Conservation (phyloP, 92 coral and sea anemone genomes). For the Nematostella vectensis region DNA sequence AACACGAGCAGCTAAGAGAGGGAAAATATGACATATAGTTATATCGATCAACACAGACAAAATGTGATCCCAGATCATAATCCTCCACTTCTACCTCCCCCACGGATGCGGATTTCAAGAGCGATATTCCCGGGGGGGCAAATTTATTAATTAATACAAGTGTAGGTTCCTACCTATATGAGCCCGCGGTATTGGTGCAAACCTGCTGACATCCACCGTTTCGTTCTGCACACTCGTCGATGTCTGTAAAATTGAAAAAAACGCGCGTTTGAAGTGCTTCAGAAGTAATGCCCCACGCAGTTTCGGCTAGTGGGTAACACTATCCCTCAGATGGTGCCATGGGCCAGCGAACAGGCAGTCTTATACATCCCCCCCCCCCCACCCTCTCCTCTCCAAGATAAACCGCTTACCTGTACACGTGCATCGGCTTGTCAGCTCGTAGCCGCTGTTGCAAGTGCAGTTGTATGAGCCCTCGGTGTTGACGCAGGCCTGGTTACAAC, state of each 20-base stretch:
- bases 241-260: conserved; percentile 34
- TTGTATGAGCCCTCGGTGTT: conserved; percentile 84
- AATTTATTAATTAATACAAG: too few relatives aligned
- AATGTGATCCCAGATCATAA: too few relatives aligned
- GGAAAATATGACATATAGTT: too few relatives aligned
- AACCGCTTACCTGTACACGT: conserved; percentile 73
- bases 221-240: conserved; percentile 63
- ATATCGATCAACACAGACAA: too few relatives aligned
- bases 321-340: too few relatives aligned
- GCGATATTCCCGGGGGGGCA: too few relatives aligned
- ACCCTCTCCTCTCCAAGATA: too few relatives aligned
- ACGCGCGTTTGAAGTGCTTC: background rate
- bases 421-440: conserved; percentile 58
- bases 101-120: too few relatives aligned
- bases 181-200: conserved; percentile 77
- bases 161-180: conserved; percentile 81
- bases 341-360: background rate
- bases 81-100: too few relatives aligned
- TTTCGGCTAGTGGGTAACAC: too few relatives aligned
- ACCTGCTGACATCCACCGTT: conserved; percentile 92
- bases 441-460: conserved; percentile 76
- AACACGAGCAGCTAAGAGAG: conserved; percentile 66
- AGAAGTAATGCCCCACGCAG: too few relatives aligned
- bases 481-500: conserved; percentile 80
- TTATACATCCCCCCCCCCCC: background rate